Evolutionary conservation across 2,888 invertebrate species (phyloP).

Genomic region (Drosophila merina): DNA sequence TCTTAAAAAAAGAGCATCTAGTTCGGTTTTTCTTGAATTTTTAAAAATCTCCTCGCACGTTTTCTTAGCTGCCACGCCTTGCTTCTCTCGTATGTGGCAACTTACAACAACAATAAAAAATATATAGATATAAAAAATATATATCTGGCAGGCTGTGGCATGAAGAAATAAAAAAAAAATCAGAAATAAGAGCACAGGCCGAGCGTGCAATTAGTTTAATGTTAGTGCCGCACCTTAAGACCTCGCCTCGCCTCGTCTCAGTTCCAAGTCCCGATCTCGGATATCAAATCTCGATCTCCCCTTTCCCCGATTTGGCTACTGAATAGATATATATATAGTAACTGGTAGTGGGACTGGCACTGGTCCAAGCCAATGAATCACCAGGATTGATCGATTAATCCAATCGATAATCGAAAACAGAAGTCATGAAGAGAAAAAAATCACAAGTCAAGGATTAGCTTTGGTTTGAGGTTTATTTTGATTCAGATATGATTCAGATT

Average conservation of each 20-base stretch:
- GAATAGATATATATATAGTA: not conserved
- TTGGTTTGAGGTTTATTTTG: not conserved
- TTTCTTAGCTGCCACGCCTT: constrained; percentile 30
- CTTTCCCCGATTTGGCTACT: constrained; percentile 7
- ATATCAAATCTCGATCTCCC: constrained; percentile 7
- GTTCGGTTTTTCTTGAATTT: not conserved
- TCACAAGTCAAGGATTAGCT: not conserved
- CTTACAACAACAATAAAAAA: constrained; percentile 3
- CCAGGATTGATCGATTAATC: constrained; percentile 21
- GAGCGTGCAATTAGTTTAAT: constrained; percentile 62
- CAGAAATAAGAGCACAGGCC: constrained; percentile 48
- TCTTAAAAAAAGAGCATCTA: constrained; percentile 1
- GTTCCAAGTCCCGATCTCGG: not conserved
- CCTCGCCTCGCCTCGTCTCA: constrained; percentile 24
- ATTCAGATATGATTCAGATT: not conserved
- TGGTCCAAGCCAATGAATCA: constrained; percentile 22
- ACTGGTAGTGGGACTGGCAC: too few relatives aligned
- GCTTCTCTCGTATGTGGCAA: constrained; percentile 27
- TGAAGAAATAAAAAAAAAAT: constrained; percentile 12
- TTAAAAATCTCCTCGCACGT: constrained; percentile 4
- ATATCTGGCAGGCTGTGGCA: constrained; percentile 10
- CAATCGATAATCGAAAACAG: constrained; percentile 31
- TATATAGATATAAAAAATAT: constrained; percentile 10
- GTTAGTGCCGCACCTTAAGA: constrained; percentile 57
- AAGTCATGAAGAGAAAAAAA: not conserved